Conservation (phyloP, 64 coral and sea anemone species). For the Catalaphyllia jardinei region DNA sequence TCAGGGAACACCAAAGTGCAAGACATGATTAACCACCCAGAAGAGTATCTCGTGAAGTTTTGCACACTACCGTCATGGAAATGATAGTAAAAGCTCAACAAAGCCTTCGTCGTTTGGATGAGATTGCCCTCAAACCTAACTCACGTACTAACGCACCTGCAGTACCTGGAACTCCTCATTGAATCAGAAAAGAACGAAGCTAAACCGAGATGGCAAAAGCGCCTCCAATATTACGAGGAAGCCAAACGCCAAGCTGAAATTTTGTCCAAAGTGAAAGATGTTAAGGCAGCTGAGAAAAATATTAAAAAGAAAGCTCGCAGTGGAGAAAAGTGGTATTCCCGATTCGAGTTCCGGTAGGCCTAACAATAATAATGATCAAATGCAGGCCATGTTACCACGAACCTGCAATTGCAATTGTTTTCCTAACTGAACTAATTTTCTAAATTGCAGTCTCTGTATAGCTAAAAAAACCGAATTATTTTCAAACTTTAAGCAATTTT, state of each 20-base stretch:
- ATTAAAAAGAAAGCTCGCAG: not conserved
- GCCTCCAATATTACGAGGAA: not conserved
- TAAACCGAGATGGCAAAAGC: constrained; percentile 16
- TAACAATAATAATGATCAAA: not conserved
- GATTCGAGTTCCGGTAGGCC: not conserved
- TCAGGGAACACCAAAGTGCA: not conserved
- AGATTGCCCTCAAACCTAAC: constrained; percentile 54
- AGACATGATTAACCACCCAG: constrained; percentile 5
- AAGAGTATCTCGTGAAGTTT: not conserved
- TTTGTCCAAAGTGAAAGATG: constrained; percentile 35
- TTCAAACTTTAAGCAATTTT: too few species aligned
- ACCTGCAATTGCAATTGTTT: too few species aligned
- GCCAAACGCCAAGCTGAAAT: constrained; percentile 38
- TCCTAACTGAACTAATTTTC: too few species aligned
- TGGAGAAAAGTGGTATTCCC: constrained; percentile 5
- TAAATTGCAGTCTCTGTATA: too few species aligned
- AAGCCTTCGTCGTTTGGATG: constrained; percentile 11
- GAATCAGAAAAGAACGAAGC: constrained; percentile 27
- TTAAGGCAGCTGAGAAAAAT: not conserved
- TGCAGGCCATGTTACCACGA: not conserved
- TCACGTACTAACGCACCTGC: constrained; percentile 16
- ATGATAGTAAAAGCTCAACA: constrained; percentile 18
- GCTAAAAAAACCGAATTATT: too few species aligned
- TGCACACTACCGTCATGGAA: not conserved
- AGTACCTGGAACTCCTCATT: constrained; percentile 40